These are phyloP conservation scores for Cyanoliseus patagonus DNA, from an alignment of 2,113 vertebrate genomes.

Conservation along the genomic window DNA sequence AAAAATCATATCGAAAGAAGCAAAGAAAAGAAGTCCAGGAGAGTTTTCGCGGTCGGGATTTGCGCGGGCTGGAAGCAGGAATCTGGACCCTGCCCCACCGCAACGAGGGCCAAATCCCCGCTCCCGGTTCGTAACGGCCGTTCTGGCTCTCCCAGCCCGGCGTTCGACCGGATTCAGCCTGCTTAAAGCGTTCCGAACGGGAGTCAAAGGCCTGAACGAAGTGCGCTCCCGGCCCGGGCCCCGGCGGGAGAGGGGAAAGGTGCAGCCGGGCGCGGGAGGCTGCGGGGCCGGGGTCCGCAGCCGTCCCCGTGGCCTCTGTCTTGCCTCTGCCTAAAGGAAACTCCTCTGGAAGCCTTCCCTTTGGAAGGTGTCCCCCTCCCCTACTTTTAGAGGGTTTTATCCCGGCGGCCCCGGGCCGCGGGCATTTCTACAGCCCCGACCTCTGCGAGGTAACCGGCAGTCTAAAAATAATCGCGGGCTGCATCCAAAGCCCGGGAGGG, in stretches of 20 bases:
- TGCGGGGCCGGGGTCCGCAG: not conserved
- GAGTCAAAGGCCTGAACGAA: not conserved
- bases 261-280: not conserved
- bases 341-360: not conserved
- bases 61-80: not conserved
- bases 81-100: not conserved
- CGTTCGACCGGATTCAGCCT: not conserved
- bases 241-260: not conserved
- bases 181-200: not conserved
- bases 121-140: not conserved
- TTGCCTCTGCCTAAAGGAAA: not conserved
- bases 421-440: not conserved
- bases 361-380: not conserved
- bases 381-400: not conserved
- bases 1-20: not conserved
- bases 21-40: not conserved
- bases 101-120: not conserved
- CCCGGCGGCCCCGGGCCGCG: fast-evolving
- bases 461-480: slow-evolving; percentile 33
- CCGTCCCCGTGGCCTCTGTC: not conserved
- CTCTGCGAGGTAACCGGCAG: not conserved
- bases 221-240: not conserved
- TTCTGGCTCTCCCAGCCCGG: not conserved
- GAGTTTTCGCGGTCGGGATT: not conserved
- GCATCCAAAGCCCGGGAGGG: not conserved